phyloP scores from a whole-genome alignment of 2,797 vertebrate genomes.

The Lagodon rhomboides region DNA sequence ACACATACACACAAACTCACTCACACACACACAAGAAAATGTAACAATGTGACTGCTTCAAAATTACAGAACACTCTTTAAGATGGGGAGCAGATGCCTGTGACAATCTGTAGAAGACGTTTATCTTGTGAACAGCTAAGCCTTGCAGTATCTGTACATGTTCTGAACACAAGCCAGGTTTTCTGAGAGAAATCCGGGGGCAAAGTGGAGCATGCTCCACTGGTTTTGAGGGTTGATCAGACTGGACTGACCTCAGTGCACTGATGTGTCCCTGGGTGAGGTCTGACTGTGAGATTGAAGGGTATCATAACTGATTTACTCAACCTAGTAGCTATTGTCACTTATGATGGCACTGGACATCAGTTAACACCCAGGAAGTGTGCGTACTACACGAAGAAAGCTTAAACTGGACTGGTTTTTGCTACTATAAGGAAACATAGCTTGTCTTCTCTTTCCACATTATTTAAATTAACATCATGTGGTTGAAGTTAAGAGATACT shows the following conservation, averaged over 20 bases:
- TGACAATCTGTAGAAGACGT: neutral
- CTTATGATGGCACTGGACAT: constrained; percentile 11
- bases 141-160: constrained; percentile 1
- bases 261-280: neutral
- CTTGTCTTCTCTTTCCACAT: neutral
- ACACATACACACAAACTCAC: too few relatives aligned
- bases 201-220: neutral
- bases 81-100: neutral
- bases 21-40: too few relatives aligned
- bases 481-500: neutral
- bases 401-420: neutral
- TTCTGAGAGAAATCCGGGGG: constrained; percentile 1
- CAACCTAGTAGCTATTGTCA: constrained; percentile 6
- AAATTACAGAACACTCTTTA: neutral
- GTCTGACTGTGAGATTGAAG: constrained; percentile 6
- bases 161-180: neutral
- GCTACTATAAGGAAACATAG: neutral
- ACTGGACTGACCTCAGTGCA: constrained; percentile 12
- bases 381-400: neutral
- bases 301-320: constrained; percentile 9
- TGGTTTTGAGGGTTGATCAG: constrained; percentile 27
- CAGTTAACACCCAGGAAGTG: constrained; percentile 9
- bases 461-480: neutral
- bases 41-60: constrained; percentile 1
- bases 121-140: neutral